A percentile compares a stretch with the other conserved stretches of the same genome.
These are phyloP conservation scores for Petroica traversi DNA, from an alignment of 2,113 vertebrate species.

Conservation along the genomic window DNA sequence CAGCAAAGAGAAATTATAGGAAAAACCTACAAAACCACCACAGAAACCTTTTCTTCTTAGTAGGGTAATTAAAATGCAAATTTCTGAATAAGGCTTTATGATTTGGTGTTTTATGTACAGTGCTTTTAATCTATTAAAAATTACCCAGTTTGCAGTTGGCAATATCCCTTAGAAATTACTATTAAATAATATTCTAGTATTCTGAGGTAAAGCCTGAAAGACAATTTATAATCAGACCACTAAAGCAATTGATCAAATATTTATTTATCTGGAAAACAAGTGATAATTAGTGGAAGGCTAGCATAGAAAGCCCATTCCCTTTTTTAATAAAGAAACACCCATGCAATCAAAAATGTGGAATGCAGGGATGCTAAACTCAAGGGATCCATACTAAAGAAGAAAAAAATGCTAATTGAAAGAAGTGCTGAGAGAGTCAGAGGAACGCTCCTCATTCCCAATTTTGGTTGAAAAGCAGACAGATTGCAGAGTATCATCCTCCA, in stretches of 20 bases:
- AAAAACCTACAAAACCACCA: neutral
- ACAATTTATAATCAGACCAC: constrained; percentile 1
- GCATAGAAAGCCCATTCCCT: neutral
- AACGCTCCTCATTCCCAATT: constrained; percentile 19
- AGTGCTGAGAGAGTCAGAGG: neutral
- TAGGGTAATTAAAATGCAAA: neutral
- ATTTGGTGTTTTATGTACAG: neutral
- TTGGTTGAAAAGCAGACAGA: constrained; percentile 32
- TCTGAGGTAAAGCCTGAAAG: neutral
- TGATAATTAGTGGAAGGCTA: constrained; percentile 7
- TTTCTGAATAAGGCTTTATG: neutral
- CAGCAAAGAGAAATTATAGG: neutral
- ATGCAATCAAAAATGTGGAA: constrained; percentile 37
- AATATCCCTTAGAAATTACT: neutral
- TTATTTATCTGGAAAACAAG: constrained; percentile 27
- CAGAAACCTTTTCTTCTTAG: neutral
- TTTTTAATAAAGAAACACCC: constrained; percentile 35
- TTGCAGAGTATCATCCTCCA: neutral
- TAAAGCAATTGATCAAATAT: constrained; percentile 39
- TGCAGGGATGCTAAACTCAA: constrained; percentile 25
- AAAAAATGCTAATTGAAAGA: constrained; percentile 43
- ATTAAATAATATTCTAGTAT: neutral
- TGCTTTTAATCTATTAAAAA: neutral
- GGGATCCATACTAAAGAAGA: constrained; percentile 18
- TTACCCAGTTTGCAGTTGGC: neutral